Evolutionary conservation across 1,140 invertebrate species (phyloP).

Genomic region (Panonychus citri): DNA sequence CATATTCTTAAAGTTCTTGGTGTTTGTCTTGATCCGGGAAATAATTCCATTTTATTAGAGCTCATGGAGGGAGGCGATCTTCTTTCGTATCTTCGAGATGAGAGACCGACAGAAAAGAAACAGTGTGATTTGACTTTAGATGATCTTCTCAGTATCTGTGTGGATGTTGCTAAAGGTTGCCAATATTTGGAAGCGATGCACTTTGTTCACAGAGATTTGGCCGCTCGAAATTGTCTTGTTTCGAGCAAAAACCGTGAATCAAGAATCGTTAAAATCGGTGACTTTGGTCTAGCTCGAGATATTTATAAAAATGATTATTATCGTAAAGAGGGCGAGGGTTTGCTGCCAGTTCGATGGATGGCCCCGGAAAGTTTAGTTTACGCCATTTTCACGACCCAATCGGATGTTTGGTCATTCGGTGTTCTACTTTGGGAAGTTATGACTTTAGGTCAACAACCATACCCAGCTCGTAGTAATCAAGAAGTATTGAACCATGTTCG

Average conservation of each 20-base stretch:
- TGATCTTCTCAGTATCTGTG: constrained; percentile 70
- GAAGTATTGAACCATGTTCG: constrained; percentile 14
- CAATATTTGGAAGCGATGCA: constrained; percentile 75
- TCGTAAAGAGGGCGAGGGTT: constrained; percentile 47
- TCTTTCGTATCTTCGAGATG: constrained; percentile 49
- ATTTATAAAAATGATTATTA: constrained; percentile 3
- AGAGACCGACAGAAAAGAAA: neutral
- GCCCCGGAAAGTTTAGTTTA: constrained; percentile 50
- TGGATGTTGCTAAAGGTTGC: constrained; percentile 81
- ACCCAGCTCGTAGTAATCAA: constrained; percentile 18
- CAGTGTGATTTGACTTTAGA: constrained; percentile 34
- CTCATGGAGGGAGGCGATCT: constrained; percentile 93
- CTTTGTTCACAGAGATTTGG: constrained; percentile 81
- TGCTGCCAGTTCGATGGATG: constrained; percentile 69
- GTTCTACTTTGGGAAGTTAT: constrained; percentile 48
- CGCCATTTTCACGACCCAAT: constrained; percentile 54
- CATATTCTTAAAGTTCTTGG: constrained; percentile 78
- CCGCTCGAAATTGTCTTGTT: constrained; percentile 79
- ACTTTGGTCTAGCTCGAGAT: constrained; percentile 81
- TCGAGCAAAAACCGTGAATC: constrained; percentile 36
- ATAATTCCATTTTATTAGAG: constrained; percentile 79
- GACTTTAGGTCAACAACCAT: constrained; percentile 12
- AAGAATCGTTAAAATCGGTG: constrained; percentile 77
- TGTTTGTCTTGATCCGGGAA: constrained; percentile 78
- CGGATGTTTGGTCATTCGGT: constrained; percentile 66